Base-by-base conservation (phyloP, 2,113 vertebrate species). In the Pongo pygmaeus region DNA sequence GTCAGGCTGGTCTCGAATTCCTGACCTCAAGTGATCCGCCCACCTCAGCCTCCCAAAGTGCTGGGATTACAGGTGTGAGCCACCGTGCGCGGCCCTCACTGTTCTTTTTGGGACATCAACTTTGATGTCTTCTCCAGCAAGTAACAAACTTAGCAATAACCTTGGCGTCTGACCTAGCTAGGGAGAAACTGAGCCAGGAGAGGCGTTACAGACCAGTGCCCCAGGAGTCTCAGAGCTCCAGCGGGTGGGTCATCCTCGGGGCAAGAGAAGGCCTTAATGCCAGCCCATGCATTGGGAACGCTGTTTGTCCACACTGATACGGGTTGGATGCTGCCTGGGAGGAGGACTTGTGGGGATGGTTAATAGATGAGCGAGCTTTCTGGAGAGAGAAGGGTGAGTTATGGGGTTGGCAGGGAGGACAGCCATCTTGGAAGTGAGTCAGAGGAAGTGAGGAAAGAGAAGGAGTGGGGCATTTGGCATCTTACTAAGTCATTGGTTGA, bases 361-460 rank as follows among this genome's bases (percentile, higher is more conserved):
- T 85, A 3, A 61, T 91, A 91, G 92, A 32, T 91, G 91, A 98
- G 95, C 81, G 91, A 98, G 94, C 84, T 83, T 79, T 8, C n/a
- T 48, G 50, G 0, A 0, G 88, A 96, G 91, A 93, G 97, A 96
- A 50, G 74, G 79, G 84, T 97, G 95, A 97, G 89, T 85, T 93
- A 75, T 91, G 30, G 70, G 84, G 4, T 96, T 96, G 92, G 92
- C 92, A 97, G 97, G 97, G 91, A 97, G 91, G 78, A 97, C 91
- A 85, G 98, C 95, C 92, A 90, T 94, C 97, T 93, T 97, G 69
- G 93, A 98, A 97, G 93, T 98, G 98, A 99, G 96, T 98, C 98
- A 98, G 97, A 98, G 98, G 98, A 98, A 98, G 89, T 98, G 98
- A 98, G 97, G 96, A 98, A 84, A 98, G 94, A 97, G 97, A 89